A percentile compares a stretch with the other conserved stretches of the same genome.
Evolutionary conservation across 2,113 vertebrate genomes (phyloP).

Genomic region (Camelus dromedarius): DNA sequence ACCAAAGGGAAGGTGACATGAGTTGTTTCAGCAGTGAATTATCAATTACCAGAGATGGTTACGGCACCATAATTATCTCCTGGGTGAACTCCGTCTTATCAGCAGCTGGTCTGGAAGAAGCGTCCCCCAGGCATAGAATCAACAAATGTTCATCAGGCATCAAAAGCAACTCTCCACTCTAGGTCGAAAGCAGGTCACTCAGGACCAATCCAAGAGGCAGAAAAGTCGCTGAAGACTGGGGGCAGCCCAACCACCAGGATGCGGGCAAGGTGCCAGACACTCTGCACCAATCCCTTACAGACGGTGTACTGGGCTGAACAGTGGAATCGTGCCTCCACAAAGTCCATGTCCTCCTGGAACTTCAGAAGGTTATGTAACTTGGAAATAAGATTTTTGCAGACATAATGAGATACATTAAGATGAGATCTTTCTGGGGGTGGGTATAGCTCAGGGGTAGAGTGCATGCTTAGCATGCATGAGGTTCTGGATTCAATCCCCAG

Average conservation of each 20-base stretch:
- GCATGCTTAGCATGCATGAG: too few relatives aligned
- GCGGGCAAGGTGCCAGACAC: fast-evolving
- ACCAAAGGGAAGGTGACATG: neutral
- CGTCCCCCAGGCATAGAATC: neutral
- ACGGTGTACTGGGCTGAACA: fast-evolving
- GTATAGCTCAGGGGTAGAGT: too few relatives aligned
- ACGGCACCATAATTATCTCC: neutral
- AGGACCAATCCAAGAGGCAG: neutral
- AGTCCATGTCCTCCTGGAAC: neutral
- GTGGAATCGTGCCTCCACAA: fast-evolving
- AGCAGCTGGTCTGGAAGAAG: neutral
- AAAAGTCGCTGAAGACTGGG: fast-evolving
- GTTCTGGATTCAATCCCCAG: too few relatives aligned
- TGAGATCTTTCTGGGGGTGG: neutral
- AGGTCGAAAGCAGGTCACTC: neutral
- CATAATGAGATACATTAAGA: neutral
- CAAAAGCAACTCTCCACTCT: neutral
- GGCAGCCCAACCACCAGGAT: too few relatives aligned
- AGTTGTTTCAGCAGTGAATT: neutral
- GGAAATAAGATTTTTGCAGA: neutral
- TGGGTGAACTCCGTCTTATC: neutral
- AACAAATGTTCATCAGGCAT: neutral
- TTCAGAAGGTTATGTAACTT: neutral
- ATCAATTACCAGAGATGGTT: neutral
- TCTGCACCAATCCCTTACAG: neutral